These are phyloP conservation scores for Picus viridis DNA, from an alignment of 2,797 vertebrate genomes.

Conservation along the genomic window DNA sequence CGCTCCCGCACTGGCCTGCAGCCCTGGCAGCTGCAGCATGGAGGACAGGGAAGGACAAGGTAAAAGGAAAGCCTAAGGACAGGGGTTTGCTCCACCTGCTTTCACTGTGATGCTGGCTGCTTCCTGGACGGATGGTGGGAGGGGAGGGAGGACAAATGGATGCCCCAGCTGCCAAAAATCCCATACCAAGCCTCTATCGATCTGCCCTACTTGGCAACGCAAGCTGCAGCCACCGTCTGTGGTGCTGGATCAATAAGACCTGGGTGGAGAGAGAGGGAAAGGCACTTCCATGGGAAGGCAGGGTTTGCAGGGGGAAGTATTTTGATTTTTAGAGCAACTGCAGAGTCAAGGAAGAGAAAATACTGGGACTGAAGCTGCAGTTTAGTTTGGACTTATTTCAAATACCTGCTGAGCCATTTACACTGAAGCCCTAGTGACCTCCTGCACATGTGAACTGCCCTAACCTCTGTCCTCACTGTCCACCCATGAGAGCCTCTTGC, in stretches of 20 bases:
- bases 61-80: neutral
- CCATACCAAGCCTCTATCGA: slow-evolving; percentile 44
- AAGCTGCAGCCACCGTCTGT: slow-evolving; percentile 52
- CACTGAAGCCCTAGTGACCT: neutral
- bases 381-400: slow-evolving; percentile 7
- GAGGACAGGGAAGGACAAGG: slow-evolving; percentile 21
- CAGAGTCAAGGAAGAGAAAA: slow-evolving; percentile 44
- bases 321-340: slow-evolving; percentile 22
- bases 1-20: fast-evolving
- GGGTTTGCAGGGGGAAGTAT: neutral
- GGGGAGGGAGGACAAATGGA: neutral
- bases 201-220: slow-evolving; percentile 73
- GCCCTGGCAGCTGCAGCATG: neutral
- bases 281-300: neutral
- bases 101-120: neutral
- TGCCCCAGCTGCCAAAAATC: slow-evolving; percentile 59
- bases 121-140: slow-evolving; percentile 8
- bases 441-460: neutral
- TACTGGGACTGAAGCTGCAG: neutral
- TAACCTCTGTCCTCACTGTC: neutral
- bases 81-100: neutral
- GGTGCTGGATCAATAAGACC: slow-evolving; percentile 58
- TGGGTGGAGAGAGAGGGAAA: neutral
- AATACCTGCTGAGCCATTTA: slow-evolving; percentile 22
- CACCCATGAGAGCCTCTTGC: neutral